Conservation (phyloP, 2,888 invertebrate genomes). For the Antitype chi region DNA sequence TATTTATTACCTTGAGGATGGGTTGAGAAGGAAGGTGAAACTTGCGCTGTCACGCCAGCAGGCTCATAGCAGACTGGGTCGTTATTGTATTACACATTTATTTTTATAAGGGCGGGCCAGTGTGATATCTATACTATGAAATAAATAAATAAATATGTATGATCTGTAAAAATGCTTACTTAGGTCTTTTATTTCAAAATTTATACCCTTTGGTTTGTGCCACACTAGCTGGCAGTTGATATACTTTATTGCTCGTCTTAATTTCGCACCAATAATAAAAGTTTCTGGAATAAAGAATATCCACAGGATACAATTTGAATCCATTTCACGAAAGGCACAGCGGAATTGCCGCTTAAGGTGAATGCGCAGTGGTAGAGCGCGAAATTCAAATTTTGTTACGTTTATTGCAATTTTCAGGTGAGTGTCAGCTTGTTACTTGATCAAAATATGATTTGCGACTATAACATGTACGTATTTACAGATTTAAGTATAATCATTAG, state of each 20-base stretch:
- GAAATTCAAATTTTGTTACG: no score
- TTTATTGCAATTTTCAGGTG: no score
- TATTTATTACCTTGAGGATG: conserved; percentile 77
- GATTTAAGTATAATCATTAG: no score
- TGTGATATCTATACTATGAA: conserved; percentile 91
- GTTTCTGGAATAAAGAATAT: not conserved
- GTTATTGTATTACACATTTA: conserved; percentile 90
- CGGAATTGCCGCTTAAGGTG: not conserved
- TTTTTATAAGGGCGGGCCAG: conserved; percentile 91
- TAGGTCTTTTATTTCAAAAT: conserved; percentile 75
- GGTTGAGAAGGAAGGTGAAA: conserved; percentile 66
- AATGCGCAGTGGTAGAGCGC: no score
- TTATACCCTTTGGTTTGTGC: not conserved
- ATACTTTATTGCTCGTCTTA: not conserved
- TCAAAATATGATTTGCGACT: no score
- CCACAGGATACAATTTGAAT: not conserved
- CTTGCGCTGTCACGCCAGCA: conserved; percentile 82
- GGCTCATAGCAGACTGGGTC: conserved; percentile 82
- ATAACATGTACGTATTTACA: no score
- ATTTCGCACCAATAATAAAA: not conserved
- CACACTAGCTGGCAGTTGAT: not conserved
- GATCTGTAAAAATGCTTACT: conserved; percentile 90
- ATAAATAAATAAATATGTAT: conserved; percentile 91
- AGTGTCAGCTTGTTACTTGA: no score
- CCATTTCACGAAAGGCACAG: not conserved